Percentiles rank a stretch among this genome's conserved stretches.
These are phyloP conservation scores for Epistrophe eligans DNA, from an alignment of 2,888 invertebrate species.

Conservation along the genomic window DNA sequence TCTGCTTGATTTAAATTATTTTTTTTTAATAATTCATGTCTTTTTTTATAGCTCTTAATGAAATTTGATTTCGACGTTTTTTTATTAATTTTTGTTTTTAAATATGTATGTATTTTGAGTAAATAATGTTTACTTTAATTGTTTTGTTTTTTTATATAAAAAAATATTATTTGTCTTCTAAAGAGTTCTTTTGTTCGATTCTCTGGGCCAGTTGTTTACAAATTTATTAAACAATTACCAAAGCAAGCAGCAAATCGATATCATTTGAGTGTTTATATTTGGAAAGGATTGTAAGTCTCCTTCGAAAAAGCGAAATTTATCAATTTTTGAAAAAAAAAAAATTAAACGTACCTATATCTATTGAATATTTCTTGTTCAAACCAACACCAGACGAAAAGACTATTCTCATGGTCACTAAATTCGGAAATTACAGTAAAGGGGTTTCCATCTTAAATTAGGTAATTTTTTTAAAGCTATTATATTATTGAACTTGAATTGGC, in stretches of 20 bases:
- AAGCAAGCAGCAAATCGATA: constrained; percentile 11
- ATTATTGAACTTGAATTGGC: no score
- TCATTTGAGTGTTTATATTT: no score
- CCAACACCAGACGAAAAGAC: no score
- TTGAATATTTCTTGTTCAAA: no score
- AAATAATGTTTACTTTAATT: constrained; percentile 35
- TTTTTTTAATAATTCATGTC: constrained; percentile 34
- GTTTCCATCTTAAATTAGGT: no score
- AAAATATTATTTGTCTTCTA: constrained; percentile 75
- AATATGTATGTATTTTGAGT: constrained; percentile 52
- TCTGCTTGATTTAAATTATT: constrained; percentile 35
- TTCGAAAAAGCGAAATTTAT: no score
- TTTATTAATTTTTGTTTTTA: constrained; percentile 29
- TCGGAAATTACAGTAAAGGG: no score
- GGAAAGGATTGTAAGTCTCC: no score
- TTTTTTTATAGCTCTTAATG: constrained; percentile 48
- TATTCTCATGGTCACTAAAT: no score
- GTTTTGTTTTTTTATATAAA: constrained; percentile 44
- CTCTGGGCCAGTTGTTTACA: constrained; percentile 49
- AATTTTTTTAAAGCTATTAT: no score
- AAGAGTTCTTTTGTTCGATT: constrained; percentile 23
- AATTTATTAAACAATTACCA: constrained; percentile 12
- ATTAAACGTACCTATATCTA: no score
- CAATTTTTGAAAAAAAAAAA: no score
- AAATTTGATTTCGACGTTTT: constrained; percentile 67